Base-by-base conservation (phyloP, 2,888 invertebrate genomes). In the Aphodius sticticus region DNA sequence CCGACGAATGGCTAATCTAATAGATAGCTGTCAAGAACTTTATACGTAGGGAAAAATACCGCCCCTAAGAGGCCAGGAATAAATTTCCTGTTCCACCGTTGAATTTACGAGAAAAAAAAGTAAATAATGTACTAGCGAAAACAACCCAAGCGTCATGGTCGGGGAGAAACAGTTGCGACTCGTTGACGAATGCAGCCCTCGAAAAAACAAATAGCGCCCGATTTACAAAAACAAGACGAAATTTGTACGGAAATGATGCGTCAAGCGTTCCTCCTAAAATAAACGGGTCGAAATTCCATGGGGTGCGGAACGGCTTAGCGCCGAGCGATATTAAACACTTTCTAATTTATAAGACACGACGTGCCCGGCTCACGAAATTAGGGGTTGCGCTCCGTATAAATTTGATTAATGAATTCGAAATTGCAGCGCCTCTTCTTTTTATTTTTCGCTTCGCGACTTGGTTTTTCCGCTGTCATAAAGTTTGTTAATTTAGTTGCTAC, bases 311-410 rank as follows among this genome's bases (percentile, higher is more conserved):
- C 9, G 53, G 53, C 53, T 53, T 53, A 53, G 53, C 53, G 53
- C 53, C 1, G 53, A 53, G 53, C 53, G 53, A 53, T 53, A 53
- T 53, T 53, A 53, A 53, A 53, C 53, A 53, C 53, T 53, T 53
- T 53, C 53, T 53, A 53, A 53, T 53, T 53, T 53, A 53, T 53
- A 53, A 53, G 53, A 53, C 53, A 53, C 53, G 53, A 53, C 53
- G 53, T 9, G 53, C 53, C 53, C 2, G 53, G 3, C 53, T 53
- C 53, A 5, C 53, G 53, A 53, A 53, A 53, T 53, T 53, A 53
- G 53, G 53, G 53, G 53, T 53, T 53, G 53, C 53, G 6, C 53
- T 5, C 53, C 53, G 53, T 53, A 53, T 53, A 53, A 53, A 53
- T 53, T 53, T 53, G 53, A 53, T 53, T 53, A 53, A 53, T 53